These are phyloP conservation scores for Phrixothrix hirtus DNA, from an alignment of 2,888 invertebrate genomes.

Conservation along the genomic window DNA sequence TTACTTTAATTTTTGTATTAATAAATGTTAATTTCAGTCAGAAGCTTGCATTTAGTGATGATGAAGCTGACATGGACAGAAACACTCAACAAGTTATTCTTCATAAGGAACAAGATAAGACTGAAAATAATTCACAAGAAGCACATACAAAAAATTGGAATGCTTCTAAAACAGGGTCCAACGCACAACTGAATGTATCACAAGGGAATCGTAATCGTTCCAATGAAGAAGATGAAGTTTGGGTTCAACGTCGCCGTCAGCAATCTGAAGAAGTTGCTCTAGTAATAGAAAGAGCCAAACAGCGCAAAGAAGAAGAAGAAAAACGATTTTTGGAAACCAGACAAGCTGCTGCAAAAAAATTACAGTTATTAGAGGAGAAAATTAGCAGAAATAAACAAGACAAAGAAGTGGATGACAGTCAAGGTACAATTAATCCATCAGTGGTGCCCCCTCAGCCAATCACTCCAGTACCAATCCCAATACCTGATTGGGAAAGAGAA, in stretches of 20 bases:
- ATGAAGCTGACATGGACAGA: slow-evolving; percentile 64
- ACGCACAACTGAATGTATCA: slow-evolving; percentile 35
- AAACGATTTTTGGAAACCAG: slow-evolving; percentile 71
- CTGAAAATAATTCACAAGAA: slow-evolving; percentile 36
- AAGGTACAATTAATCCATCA: slow-evolving; percentile 54
- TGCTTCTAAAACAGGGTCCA: slow-evolving; percentile 47
- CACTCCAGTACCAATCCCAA: slow-evolving; percentile 57
- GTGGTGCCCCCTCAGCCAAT: slow-evolving; percentile 53
- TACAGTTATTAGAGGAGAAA: slow-evolving; percentile 71
- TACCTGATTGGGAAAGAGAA: slow-evolving; percentile 61
- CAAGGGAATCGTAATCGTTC: slow-evolving; percentile 34
- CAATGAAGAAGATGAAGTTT: slow-evolving; percentile 63
- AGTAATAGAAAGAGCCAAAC: slow-evolving; percentile 81
- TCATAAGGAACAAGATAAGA: slow-evolving; percentile 42
- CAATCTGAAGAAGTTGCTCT: slow-evolving; percentile 74
- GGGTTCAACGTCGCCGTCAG: slow-evolving; percentile 73
- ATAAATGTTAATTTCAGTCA: slow-evolving; percentile 62
- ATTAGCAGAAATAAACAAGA: slow-evolving; percentile 62
- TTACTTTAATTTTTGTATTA: neutral
- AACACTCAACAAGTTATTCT: slow-evolving; percentile 36
- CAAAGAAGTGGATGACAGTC: slow-evolving; percentile 54
- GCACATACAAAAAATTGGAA: slow-evolving; percentile 47
- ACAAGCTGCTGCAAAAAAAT: slow-evolving; percentile 66
- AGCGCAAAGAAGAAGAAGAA: slow-evolving; percentile 87
- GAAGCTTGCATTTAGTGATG: slow-evolving; percentile 92